Evolutionary conservation across 2,797 vertebrate genomes (phyloP).

Genomic region (Saxicola maurus): DNA sequence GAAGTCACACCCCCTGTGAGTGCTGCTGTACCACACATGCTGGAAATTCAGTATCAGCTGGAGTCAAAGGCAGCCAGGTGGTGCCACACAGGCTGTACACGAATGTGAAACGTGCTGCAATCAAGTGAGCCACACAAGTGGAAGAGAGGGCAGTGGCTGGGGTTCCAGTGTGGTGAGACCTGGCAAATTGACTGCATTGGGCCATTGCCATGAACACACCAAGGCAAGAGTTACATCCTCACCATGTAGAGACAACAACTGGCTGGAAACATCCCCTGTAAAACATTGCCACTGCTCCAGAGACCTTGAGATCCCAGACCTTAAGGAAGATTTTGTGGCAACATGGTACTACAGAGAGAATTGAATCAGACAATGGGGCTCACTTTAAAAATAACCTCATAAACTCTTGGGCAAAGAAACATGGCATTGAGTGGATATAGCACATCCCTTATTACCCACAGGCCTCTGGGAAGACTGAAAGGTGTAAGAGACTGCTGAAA

Average conservation of each 20-base stretch:
- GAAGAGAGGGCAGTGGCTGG: neutral
- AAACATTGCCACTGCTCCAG: neutral
- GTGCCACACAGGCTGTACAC: too few relatives aligned
- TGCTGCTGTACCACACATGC: neutral
- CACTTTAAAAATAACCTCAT: neutral
- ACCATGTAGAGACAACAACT: neutral
- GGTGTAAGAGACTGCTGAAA: neutral
- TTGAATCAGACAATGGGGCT: neutral
- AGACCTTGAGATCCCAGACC: neutral
- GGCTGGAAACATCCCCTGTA: neutral
- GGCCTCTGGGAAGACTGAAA: neutral
- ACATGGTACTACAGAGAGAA: neutral
- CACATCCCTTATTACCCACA: neutral
- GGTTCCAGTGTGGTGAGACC: neutral
- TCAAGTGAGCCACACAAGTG: neutral
- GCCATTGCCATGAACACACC: accelerated
- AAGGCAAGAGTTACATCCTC: neutral
- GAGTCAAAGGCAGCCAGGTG: neutral
- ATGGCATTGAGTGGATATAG: neutral
- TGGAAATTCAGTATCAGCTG: neutral
- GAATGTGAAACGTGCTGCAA: accelerated
- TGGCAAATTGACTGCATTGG: neutral
- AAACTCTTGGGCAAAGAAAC: neutral
- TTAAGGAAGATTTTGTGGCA: neutral
- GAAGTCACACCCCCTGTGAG: neutral